Evolutionary conservation across 2,888 invertebrate genomes (phyloP).

Genomic region (Agonum fuliginosum): DNA sequence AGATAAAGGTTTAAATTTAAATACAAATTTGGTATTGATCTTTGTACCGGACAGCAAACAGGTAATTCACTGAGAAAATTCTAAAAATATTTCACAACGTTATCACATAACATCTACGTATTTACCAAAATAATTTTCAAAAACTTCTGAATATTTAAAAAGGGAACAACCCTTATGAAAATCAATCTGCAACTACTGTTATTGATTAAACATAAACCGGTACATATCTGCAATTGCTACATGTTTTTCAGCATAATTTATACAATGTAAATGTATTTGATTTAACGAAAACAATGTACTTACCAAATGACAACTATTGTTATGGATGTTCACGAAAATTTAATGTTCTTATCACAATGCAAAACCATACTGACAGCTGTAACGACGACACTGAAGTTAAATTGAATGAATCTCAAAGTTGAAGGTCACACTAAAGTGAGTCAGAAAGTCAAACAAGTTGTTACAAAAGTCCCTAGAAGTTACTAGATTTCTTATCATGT

Average conservation of each 20-base stretch:
- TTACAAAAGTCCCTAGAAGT: slow-evolving; percentile 42
- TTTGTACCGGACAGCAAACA: background rate
- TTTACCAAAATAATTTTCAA: background rate
- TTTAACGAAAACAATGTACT: slow-evolving; percentile 11
- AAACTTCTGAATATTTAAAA: background rate
- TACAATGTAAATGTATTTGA: background rate
- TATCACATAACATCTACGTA: background rate
- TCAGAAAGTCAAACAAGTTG: slow-evolving; percentile 20
- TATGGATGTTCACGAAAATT: slow-evolving; percentile 31
- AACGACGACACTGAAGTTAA: slow-evolving; percentile 50
- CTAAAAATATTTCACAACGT: background rate
- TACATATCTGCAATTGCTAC: background rate
- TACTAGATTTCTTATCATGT: background rate
- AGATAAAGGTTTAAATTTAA: background rate
- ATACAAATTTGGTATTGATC: slow-evolving; percentile 26
- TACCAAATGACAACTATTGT: slow-evolving; percentile 35
- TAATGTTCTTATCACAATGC: slow-evolving; percentile 39
- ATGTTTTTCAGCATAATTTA: background rate
- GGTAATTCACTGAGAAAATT: background rate
- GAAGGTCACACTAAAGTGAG: slow-evolving; percentile 41
- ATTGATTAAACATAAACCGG: slow-evolving; percentile 54
- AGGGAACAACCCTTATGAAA: slow-evolving; percentile 13
- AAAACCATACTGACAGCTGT: slow-evolving; percentile 52
- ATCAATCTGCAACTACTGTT: slow-evolving; percentile 49
- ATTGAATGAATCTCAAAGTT: slow-evolving; percentile 41